Evolutionary conservation across 2,113 vertebrate species (phyloP), one percentile per base, ranked within the genome.

Genomic region (Alligator sinensis): DNA sequence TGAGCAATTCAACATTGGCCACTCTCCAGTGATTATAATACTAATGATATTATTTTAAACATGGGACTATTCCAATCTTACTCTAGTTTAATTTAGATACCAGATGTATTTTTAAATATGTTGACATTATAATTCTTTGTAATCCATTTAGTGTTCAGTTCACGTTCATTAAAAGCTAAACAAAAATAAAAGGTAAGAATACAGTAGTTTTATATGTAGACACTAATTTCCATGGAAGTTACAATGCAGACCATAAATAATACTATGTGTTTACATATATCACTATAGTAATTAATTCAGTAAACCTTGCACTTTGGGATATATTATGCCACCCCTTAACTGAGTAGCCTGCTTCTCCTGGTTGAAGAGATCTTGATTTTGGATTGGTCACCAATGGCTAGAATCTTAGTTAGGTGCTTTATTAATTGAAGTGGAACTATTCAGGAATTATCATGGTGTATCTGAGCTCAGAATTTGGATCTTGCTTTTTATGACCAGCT

Each of bases 361-460:
- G 77, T 68, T 70, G 90, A 90, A 92, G 93, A 96, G 86, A 96
- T 88, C 88, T 82, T 18, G 2, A 91, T 93, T 85, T 77, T 94
- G 90, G 95, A 91, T 27, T 86, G 0, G 1, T 2, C 0, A 0
- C 25, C 82, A 63, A 79, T 78, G 88, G 77, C 0, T 2, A 90
- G 92, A 90, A 63, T 70, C 88, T 24, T 90, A 38, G 79, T 75
- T 54, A 0, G 2, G 3, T 25, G 87, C 90, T 81, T 5, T 0
- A 2, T 1, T 60, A 91, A 3, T 68, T 79, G 66, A 78, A 86
- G 80, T 79, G 85, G 72, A 87, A 1, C 85, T 4, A 77, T 92
- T 75, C 92, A 64, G 90, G 84, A 80, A 61, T 82, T 38, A 16
- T 81, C 14, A 0, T 16, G 79, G 19, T 77, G 54, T 58, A 25